Conservation (phyloP, 1,140 invertebrate genomes). For the Probaryconus sp. region DNA sequence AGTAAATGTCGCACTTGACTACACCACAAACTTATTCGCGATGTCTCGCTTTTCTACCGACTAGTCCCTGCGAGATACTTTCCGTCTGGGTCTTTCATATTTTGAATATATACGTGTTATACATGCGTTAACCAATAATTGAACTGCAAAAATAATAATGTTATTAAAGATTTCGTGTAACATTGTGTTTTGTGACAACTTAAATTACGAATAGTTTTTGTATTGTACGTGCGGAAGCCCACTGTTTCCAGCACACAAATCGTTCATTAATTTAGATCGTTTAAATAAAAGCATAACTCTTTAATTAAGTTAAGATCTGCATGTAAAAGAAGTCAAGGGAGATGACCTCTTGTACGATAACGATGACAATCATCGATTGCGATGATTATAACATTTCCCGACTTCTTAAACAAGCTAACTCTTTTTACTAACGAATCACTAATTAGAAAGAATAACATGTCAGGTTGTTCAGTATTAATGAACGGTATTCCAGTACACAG, state of each 20-base stretch:
- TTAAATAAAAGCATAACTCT: no score
- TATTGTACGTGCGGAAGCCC: no score
- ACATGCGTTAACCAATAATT: constrained; percentile 27
- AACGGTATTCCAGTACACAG: constrained; percentile 4
- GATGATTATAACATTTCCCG: constrained; percentile 4
- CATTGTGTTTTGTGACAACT: no score
- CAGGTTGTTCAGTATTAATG: constrained; percentile 18
- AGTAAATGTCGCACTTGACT: constrained; percentile 34
- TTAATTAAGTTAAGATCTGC: no score
- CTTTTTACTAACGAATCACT: constrained; percentile 19
- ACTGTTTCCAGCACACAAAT: no score
- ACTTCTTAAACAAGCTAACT: constrained; percentile 4
- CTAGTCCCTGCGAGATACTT: constrained; percentile 43
- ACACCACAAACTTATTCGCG: constrained; percentile 21
- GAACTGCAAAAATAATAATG: constrained; percentile 48
- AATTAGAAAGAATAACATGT: constrained; percentile 15
- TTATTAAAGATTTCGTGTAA: constrained; percentile 43
- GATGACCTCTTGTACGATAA: no score
- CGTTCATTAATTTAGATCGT: no score
- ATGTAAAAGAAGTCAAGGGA: no score
- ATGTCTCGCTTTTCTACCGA: constrained; percentile 36
- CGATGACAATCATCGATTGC: no score
- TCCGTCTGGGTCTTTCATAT: constrained; percentile 47
- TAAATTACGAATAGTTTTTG: no score
- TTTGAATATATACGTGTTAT: constrained; percentile 25